A percentile compares a stretch with the other conserved stretches of the same genome.
These are phyloP conservation scores for Dasyprocta punctata DNA, from an alignment of 2,113 vertebrate genomes.

Conservation along the genomic window DNA sequence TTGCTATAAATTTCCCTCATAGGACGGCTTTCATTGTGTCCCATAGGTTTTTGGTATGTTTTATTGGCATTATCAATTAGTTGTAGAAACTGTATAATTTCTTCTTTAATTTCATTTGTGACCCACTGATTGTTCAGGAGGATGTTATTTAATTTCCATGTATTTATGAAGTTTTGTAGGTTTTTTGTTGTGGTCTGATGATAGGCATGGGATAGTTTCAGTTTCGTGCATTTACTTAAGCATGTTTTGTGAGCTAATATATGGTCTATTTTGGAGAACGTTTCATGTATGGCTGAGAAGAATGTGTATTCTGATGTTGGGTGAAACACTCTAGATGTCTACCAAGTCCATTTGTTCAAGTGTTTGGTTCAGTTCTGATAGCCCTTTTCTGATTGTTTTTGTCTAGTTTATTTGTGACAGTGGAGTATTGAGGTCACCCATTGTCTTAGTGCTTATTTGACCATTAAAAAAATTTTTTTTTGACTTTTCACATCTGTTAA, in stretches of 20 bases:
- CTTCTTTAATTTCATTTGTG: background rate
- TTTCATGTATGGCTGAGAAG: background rate
- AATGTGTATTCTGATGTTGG: background rate
- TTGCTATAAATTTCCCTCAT: background rate
- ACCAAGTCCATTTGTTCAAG: background rate
- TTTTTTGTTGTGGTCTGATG: background rate
- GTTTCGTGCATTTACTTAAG: background rate
- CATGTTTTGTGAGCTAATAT: background rate
- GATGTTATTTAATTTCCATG: background rate
- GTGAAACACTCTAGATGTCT: background rate
- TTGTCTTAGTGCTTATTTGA: background rate
- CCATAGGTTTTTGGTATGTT: background rate
- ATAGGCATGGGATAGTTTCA: background rate
- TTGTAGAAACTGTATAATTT: background rate
- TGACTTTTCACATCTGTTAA: background rate
- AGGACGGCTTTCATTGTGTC: background rate
- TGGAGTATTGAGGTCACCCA: background rate
- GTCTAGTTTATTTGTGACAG: background rate
- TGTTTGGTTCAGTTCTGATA: background rate
- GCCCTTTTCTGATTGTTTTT: background rate
- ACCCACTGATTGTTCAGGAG: background rate
- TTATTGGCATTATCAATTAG: background rate
- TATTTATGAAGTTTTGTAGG: background rate
- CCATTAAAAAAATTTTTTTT: background rate
- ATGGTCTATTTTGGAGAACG: background rate